Conservation (phyloP, 2,888 invertebrate species). For the Acanthopleura granulata region DNA sequence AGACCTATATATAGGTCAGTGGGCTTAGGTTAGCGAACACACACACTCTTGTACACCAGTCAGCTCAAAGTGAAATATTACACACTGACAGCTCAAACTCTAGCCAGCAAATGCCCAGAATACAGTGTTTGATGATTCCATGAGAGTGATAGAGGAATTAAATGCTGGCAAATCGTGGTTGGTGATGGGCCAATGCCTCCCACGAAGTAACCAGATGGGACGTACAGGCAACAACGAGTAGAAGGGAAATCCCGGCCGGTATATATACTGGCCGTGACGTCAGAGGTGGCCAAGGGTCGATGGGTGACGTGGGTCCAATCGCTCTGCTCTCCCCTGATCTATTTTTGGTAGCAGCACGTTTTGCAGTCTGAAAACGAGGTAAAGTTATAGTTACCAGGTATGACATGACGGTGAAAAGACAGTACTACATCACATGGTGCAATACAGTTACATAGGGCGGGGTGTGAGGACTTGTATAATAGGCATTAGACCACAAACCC, state of each 20-base stretch:
- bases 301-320: neutral
- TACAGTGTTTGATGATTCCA: constrained; percentile 4
- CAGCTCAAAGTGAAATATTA: constrained; percentile 28
- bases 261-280: constrained; percentile 55
- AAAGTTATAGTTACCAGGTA: neutral
- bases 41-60: constrained; percentile 27
- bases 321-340: neutral
- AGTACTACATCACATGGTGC: neutral
- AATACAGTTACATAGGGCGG: neutral
- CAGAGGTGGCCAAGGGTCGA: constrained; percentile 19
- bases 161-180: constrained; percentile 44
- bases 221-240: constrained; percentile 61
- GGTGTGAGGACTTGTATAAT: no score
- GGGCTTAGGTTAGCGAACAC: neutral
- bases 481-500: no score
- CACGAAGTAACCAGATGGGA: constrained; percentile 52
- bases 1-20: constrained; percentile 21
- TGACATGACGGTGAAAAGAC: neutral
- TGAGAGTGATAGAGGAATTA: neutral
- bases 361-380: constrained; percentile 12
- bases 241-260: constrained; percentile 47
- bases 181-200: constrained; percentile 48
- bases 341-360: neutral
- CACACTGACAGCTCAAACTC: constrained; percentile 6
- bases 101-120: neutral